A percentile compares a stretch with the other conserved stretches of the same genome.
phyloP scores from a whole-genome alignment of 2,888 invertebrate species.

The Lithosia quadra region DNA sequence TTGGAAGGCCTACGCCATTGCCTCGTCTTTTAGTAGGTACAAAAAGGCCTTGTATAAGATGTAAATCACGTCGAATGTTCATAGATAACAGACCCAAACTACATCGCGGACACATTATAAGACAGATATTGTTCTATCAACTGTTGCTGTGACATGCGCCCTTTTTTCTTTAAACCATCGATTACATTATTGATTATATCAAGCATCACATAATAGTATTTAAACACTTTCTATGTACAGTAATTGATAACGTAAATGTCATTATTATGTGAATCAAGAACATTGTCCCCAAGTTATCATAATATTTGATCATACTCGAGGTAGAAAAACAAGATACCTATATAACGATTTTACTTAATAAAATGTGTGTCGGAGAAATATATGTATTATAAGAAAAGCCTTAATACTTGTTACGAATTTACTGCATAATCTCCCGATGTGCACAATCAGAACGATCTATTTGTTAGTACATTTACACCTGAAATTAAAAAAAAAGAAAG shows the following conservation, averaged over 20 bases:
- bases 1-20: no score
- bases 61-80: background rate
- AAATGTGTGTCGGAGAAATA: conserved; percentile 33
- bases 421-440: conserved; percentile 54
- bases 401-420: conserved; percentile 38
- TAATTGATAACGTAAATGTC: conserved; percentile 38
- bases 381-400: conserved; percentile 44
- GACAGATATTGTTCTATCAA: background rate
- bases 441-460: conserved; percentile 47
- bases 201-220: conserved; percentile 33
- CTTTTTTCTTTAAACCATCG: background rate
- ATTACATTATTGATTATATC: background rate
- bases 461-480: conserved; percentile 51
- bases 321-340: conserved; percentile 28
- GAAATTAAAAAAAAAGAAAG: conserved; percentile 37
- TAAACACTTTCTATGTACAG: conserved; percentile 24
- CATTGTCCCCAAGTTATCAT: conserved; percentile 38
- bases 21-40: no score
- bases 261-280: conserved; percentile 30
- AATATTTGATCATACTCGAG: conserved; percentile 46
- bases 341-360: conserved; percentile 32
- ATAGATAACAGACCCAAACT: background rate
- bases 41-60: background rate
- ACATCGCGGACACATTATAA: background rate
- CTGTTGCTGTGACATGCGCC: background rate